phyloP scores from a whole-genome alignment of 2,797 vertebrate genomes.

The Rhyacichthys aspro region DNA sequence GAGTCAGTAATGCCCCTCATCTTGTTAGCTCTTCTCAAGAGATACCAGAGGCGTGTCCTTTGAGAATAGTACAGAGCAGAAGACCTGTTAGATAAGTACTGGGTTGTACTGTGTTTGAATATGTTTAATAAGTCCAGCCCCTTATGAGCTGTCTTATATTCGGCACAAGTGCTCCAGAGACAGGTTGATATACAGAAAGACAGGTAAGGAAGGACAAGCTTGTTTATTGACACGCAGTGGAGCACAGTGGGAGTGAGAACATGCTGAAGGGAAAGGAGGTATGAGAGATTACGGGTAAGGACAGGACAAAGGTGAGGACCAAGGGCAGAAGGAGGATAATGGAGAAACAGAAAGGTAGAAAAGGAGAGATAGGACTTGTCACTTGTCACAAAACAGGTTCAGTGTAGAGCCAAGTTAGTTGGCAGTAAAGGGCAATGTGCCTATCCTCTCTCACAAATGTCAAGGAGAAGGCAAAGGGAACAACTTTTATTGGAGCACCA shows the following conservation, averaged over 20 bases:
- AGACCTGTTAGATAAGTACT: constrained; percentile 20
- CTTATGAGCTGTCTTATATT: constrained; percentile 43
- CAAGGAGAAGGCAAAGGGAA: constrained; percentile 32
- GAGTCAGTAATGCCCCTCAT: constrained; percentile 15
- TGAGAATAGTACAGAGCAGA: constrained; percentile 11
- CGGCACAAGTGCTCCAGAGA: constrained; percentile 47
- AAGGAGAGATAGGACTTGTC: constrained; percentile 11
- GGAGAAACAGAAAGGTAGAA: constrained; percentile 6
- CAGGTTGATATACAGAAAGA: constrained; percentile 47
- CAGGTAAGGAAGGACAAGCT: constrained; percentile 48
- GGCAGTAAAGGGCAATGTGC: constrained; percentile 27
- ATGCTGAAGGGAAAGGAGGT: constrained; percentile 36
- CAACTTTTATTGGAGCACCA: constrained; percentile 30
- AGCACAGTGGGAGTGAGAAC: constrained; percentile 46
- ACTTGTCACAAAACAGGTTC: constrained; percentile 10
- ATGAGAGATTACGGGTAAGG: constrained; percentile 40
- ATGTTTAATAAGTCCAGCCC: constrained; percentile 22
- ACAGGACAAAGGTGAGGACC: constrained; percentile 33
- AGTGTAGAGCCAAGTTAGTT: constrained; percentile 21
- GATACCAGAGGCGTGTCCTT: constrained; percentile 19
- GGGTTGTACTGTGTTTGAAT: constrained; percentile 34
- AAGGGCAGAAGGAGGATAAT: constrained; percentile 23
- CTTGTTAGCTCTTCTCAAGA: constrained; percentile 33
- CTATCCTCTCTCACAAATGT: constrained; percentile 32
- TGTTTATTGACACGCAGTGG: constrained; percentile 55